These are phyloP conservation scores for Nothocercus nigrocapillus DNA, from an alignment of 2,113 vertebrate genomes.

Conservation along the genomic window DNA sequence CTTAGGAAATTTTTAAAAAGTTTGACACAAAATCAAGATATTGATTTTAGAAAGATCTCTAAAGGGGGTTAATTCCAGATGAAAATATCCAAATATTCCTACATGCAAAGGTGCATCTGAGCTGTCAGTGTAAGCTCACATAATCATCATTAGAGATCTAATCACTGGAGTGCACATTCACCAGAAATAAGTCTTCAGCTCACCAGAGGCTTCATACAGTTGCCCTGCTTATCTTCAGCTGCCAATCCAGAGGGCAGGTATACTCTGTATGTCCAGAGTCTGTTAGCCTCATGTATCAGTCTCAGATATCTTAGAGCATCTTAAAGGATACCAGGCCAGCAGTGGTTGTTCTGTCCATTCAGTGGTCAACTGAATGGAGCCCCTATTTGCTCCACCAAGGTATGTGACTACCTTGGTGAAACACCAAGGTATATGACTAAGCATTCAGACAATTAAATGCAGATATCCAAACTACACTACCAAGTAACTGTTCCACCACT, in stretches of 20 bases:
- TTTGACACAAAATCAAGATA: not conserved
- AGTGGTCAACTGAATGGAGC: not conserved
- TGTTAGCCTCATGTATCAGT: not conserved
- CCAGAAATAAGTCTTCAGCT: not conserved
- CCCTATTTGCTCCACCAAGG: not conserved
- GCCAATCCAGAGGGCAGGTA: not conserved
- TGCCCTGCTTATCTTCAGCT: not conserved
- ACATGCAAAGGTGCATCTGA: not conserved
- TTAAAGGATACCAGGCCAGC: not conserved
- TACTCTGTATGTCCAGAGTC: not conserved
- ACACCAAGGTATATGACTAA: too few species aligned
- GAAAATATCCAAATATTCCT: not conserved
- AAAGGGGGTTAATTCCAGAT: not conserved
- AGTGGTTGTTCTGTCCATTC: too few species aligned
- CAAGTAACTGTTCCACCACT: not conserved
- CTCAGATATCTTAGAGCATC: not conserved
- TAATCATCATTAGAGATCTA: not conserved
- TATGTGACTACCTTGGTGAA: not conserved
- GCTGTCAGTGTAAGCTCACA: not conserved
- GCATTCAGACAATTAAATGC: accelerated
- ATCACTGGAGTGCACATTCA: not conserved
- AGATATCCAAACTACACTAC: not conserved
- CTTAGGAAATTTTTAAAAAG: not conserved
- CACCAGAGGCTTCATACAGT: not conserved
- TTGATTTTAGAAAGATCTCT: not conserved